Evolutionary conservation across 2,888 invertebrate species (phyloP).

Genomic region (Nowickia ferox): DNA sequence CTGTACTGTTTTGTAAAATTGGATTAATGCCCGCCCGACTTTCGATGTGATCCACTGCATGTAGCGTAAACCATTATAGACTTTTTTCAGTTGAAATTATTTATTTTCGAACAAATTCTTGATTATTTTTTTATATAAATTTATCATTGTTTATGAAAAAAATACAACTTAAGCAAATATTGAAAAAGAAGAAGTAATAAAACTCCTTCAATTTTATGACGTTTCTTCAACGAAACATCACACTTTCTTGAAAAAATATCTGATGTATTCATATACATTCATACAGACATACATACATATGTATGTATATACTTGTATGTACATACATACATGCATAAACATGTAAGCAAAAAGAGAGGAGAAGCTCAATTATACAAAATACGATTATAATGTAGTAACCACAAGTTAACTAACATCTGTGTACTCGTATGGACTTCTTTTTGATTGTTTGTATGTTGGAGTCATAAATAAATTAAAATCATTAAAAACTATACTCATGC

Average conservation of each 20-base stretch:
- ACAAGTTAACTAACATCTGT: slow-evolving; percentile 23
- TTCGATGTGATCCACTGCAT: not conserved
- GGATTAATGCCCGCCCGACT: too few species aligned
- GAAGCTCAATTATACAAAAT: slow-evolving; percentile 7
- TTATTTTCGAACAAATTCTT: slow-evolving; percentile 42
- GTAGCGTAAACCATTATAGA: slow-evolving; percentile 36
- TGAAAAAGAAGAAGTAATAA: slow-evolving; percentile 32
- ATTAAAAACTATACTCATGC: slow-evolving; percentile 65
- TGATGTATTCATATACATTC: slow-evolving; percentile 28
- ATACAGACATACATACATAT: not conserved
- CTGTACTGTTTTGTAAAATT: too few species aligned
- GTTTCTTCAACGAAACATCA: slow-evolving; percentile 42
- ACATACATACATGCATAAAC: not conserved
- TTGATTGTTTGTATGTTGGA: slow-evolving; percentile 25
- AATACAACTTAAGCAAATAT: slow-evolving; percentile 33
- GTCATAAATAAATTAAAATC: slow-evolving; percentile 74
- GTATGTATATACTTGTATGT: slow-evolving; percentile 7
- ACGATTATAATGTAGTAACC: not conserved
- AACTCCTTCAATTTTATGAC: slow-evolving; percentile 55
- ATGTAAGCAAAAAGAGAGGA: not conserved
- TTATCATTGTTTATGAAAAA: slow-evolving; percentile 46
- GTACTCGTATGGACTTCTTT: slow-evolving; percentile 10
- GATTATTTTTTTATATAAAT: slow-evolving; percentile 34
- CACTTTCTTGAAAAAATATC: slow-evolving; percentile 38
- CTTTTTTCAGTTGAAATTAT: slow-evolving; percentile 9